Evolutionary conservation across 2,888 invertebrate species (phyloP), one percentile per base, ranked within the genome.

Genomic region (Poecilus cupreus): DNA sequence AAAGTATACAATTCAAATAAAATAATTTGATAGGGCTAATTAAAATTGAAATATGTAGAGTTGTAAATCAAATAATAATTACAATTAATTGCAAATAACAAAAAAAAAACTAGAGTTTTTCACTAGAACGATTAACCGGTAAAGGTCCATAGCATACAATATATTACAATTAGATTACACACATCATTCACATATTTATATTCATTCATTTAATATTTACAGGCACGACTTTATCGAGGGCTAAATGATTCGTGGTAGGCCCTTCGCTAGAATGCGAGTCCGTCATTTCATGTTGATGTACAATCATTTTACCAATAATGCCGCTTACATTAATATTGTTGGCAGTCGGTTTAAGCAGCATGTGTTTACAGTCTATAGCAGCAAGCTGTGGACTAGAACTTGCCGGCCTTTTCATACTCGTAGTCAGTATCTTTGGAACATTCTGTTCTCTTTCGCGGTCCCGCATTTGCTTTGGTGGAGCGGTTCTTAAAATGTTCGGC

Each of bases 161-260:
- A 72, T 43, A 24, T 22, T 57, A 72, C 46, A 72, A 68, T 64
- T 24, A 64, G 10, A 43, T 64, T 24, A 78, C 43, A 79, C 54
- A 54, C 75, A 54, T 13, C 51, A 54, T 51, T 54, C 51, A 76
- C 54, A 76, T 32, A 16, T 64, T 57, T 22, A 18, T 60, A 60
- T 84, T 83, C 80, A 85, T 85, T 75, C 85, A 84, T 79, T 85
- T 85, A 18, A 85, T 84, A 77, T 85, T 87, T 13, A 87, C 86
- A 24, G 87, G 86, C 83, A 85, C 84, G 80, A 88, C 86, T 74
- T 89, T 86, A 78, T 89, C 88, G 68, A 87, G 85, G 82, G 88
- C 87, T 60, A 89, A 83, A 57, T 87, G 87, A 80, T 72, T 80
- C 16, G 80, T 37, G 39, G 57, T 43, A 3, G 80, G 46, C 43